Evolutionary conservation across 1,140 invertebrate species (phyloP).

Genomic region (Drosophila sucinea): DNA sequence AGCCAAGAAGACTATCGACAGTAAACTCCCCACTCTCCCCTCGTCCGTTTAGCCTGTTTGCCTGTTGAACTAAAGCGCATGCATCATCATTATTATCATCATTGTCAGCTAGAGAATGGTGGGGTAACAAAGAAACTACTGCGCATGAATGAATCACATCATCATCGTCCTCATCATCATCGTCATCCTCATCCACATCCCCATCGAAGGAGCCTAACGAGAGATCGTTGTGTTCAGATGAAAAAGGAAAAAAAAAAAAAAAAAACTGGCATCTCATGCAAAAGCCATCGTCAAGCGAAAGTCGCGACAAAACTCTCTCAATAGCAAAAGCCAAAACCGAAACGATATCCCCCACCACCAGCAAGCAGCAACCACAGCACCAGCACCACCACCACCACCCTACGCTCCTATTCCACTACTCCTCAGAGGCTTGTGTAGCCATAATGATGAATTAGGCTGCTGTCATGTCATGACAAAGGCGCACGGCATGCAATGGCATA

Average conservation of each 20-base stretch:
- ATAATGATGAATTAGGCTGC: slow-evolving; percentile 82
- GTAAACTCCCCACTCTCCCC: slow-evolving; percentile 42
- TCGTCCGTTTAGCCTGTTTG: slow-evolving; percentile 13
- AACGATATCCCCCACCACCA: not conserved
- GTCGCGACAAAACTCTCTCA: slow-evolving; percentile 80
- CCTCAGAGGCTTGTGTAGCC: slow-evolving; percentile 47
- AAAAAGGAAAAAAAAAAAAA: slow-evolving; percentile 14
- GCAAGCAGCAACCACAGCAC: too few species aligned
- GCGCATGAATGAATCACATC: slow-evolving; percentile 75
- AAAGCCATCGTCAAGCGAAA: slow-evolving; percentile 69
- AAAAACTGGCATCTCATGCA: slow-evolving; percentile 50
- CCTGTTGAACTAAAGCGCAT: slow-evolving; percentile 45
- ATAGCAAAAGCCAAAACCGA: slow-evolving; percentile 15
- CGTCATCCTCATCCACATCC: not conserved
- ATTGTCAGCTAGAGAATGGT: slow-evolving; percentile 62
- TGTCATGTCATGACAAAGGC: slow-evolving; percentile 82
- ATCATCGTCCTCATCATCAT: slow-evolving; percentile 1
- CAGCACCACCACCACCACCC: slow-evolving; percentile 5
- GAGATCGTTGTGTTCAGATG: slow-evolving; percentile 49
- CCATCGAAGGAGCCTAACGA: slow-evolving; percentile 22
- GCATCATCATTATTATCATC: slow-evolving; percentile 72
- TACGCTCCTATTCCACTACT: slow-evolving; percentile 21
- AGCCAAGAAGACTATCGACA: slow-evolving; percentile 52
- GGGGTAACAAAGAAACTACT: slow-evolving; percentile 73
- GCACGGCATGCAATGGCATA: slow-evolving; percentile 67